Percentiles rank a stretch among this genome's conserved stretches.
phyloP scores from a whole-genome alignment of 2,888 invertebrate species.

The Drosophila subquinaria region DNA sequence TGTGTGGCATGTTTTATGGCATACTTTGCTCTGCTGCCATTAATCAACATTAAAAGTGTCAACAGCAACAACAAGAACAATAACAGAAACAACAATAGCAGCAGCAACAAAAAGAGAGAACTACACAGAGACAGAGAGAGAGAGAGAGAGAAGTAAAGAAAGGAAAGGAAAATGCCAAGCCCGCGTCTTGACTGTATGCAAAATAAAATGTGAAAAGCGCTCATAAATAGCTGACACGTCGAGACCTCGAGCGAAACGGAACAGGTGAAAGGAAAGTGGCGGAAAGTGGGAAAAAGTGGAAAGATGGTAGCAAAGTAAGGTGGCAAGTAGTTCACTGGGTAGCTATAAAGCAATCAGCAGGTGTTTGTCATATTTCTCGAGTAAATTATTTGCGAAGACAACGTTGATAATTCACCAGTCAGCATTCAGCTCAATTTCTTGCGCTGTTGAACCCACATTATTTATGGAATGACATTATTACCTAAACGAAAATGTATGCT shows the following conservation, averaged over 20 bases:
- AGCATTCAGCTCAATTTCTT: conserved; percentile 15
- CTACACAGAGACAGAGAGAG: neutral
- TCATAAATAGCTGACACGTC: conserved; percentile 70
- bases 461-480: neutral
- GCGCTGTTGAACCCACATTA: conserved; percentile 3
- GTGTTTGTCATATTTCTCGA: conserved; percentile 66
- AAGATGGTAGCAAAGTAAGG: neutral
- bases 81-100: neutral
- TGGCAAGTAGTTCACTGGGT: conserved; percentile 3
- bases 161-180: conserved; percentile 23
- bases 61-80: conserved; percentile 35
- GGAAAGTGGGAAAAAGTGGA: neutral
- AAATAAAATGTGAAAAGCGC: conserved; percentile 65
- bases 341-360: conserved; percentile 68
- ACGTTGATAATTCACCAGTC: conserved; percentile 53
- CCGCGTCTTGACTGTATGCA: conserved; percentile 53
- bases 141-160: neutral
- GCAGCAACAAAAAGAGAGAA: conserved; percentile 1
- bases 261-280: neutral
- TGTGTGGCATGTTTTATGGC: conserved; percentile 73
- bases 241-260: neutral
- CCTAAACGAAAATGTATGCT: neutral
- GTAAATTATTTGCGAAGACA: conserved; percentile 64
- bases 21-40: conserved; percentile 61
- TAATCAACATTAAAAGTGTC: conserved; percentile 78